These are phyloP conservation scores for Parnassius orleans DNA, from an alignment of 2,888 invertebrate genomes.

Conservation along the genomic window DNA sequence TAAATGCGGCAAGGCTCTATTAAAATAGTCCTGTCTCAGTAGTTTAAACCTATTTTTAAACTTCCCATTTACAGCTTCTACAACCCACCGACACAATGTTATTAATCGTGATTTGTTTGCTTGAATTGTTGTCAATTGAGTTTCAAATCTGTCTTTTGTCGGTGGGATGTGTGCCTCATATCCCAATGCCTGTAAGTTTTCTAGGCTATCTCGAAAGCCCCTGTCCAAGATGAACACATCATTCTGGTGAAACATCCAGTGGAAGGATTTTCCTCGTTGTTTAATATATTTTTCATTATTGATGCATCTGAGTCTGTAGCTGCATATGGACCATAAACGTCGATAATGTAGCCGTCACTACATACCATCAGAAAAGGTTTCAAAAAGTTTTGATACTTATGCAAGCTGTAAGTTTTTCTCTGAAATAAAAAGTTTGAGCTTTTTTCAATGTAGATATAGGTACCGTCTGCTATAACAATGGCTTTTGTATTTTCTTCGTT, in stretches of 20 bases:
- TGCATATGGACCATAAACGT: slow-evolving; percentile 32
- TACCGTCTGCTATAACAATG: not conserved
- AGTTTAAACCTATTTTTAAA: slow-evolving; percentile 20
- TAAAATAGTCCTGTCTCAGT: slow-evolving; percentile 17
- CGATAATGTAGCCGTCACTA: slow-evolving; percentile 33
- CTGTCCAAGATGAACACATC: too few species aligned
- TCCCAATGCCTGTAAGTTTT: not conserved
- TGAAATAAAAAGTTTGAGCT: slow-evolving; percentile 1
- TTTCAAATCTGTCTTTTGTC: not conserved
- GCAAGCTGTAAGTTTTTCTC: slow-evolving; percentile 28
- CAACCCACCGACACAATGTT: slow-evolving; percentile 16
- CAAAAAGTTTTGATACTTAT: slow-evolving; percentile 27
- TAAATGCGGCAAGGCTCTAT: not conserved
- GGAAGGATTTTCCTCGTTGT: slow-evolving; percentile 6
- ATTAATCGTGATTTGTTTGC: slow-evolving; percentile 7
- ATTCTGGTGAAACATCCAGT: too few species aligned
- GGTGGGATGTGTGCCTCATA: not conserved
- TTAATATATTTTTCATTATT: slow-evolving; percentile 22
- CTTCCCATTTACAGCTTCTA: slow-evolving; percentile 20
- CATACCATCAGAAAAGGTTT: slow-evolving; percentile 36
- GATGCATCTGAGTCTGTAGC: slow-evolving; percentile 30
- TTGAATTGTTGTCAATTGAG: slow-evolving; percentile 3
- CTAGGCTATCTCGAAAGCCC: too few species aligned
- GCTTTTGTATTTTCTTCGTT: not conserved
- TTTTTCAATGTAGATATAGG: not conserved